Conservation (phyloP, 1,140 invertebrate genomes). For the Octopus bimaculoides region DNA sequence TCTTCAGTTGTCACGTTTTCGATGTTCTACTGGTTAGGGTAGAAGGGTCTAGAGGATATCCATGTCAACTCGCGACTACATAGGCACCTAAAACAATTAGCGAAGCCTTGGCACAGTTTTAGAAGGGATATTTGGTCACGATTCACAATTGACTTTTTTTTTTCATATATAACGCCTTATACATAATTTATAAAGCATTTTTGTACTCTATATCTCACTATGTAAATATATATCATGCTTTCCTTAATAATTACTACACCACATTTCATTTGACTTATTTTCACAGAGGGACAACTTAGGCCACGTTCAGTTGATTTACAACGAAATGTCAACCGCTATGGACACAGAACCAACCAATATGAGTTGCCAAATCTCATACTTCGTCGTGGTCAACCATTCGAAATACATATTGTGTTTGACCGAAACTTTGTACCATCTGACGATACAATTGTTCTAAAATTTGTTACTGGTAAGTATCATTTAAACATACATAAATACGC, state of each 20-base stretch:
- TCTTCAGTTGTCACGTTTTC: background rate
- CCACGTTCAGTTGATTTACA: constrained; percentile 43
- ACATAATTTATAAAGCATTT: too few species aligned
- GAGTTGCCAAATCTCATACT: constrained; percentile 47
- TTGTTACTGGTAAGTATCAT: constrained; percentile 43
- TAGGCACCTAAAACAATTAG: too few species aligned
- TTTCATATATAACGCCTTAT: too few species aligned
- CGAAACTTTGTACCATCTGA: constrained; percentile 32
- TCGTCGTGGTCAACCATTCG: constrained; percentile 41
- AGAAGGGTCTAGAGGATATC: too few species aligned
- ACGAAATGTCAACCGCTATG: constrained; percentile 36
- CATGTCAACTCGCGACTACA: too few species aligned
- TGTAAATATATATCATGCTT: too few species aligned
- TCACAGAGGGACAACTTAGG: constrained; percentile 38
- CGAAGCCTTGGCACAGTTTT: too few species aligned
- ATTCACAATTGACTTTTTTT: too few species aligned
- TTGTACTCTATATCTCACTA: too few species aligned
- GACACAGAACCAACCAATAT: constrained; percentile 41
- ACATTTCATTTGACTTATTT: background rate
- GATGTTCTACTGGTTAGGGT: too few species aligned
- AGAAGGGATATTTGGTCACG: too few species aligned
- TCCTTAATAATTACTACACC: too few species aligned
- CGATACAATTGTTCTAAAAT: constrained; percentile 40
- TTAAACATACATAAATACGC: background rate
- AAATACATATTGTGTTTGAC: constrained; percentile 42